Percentiles rank a stretch among this genome's conserved stretches.
These are phyloP conservation scores for Zonitis immaculata DNA, from an alignment of 2,888 invertebrate genomes.

Conservation along the genomic window DNA sequence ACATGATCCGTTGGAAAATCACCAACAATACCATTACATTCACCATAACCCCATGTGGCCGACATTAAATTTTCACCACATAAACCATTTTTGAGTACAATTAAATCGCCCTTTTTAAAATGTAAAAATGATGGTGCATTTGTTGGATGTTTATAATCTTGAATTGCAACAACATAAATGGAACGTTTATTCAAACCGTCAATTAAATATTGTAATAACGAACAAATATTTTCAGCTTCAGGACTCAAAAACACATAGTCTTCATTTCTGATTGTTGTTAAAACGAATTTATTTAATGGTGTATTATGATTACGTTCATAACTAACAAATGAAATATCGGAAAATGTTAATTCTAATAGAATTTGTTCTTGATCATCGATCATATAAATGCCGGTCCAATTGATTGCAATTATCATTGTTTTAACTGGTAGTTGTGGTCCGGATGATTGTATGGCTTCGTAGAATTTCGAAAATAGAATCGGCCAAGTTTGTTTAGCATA, in stretches of 20 bases:
- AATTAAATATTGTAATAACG: conserved; percentile 77
- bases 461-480: conserved; percentile 89
- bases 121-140: conserved; percentile 57
- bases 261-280: conserved; percentile 81
- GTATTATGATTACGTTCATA: conserved; percentile 54
- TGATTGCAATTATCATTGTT: conserved; percentile 86
- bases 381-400: conserved; percentile 90
- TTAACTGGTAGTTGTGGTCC: conserved; percentile 63
- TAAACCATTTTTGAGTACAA: conserved; percentile 69
- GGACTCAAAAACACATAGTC: conserved; percentile 88
- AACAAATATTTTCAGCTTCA: conserved; percentile 80
- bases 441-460: conserved; percentile 77
- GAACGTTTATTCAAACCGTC: conserved; percentile 84
- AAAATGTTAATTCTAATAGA: conserved; percentile 78
- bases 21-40: conserved; percentile 66
- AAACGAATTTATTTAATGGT: conserved; percentile 62
- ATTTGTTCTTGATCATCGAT: conserved; percentile 91
- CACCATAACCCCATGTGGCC: conserved; percentile 68
- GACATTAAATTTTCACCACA: conserved; percentile 72
- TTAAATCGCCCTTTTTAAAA: conserved; percentile 70
- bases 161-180: conserved; percentile 72
- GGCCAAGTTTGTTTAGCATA: conserved; percentile 93
- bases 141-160: conserved; percentile 53
- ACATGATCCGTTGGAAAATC: conserved; percentile 84
- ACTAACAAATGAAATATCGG: conserved; percentile 76